Base-by-base conservation (phyloP, 2,888 invertebrate genomes). In the Aphrophora alni region DNA sequence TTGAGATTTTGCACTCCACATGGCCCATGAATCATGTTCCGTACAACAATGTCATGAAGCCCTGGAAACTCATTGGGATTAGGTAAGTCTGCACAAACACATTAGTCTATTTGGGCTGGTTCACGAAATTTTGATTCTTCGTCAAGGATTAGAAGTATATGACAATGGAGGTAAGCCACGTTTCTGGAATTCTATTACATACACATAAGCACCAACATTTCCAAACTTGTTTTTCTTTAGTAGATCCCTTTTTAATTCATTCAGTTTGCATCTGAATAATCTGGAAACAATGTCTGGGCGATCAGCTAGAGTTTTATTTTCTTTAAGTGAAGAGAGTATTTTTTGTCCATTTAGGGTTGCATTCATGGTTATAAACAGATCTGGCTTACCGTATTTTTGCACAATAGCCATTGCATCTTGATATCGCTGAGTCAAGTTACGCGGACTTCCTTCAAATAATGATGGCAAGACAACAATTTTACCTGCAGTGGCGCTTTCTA, bases 161-260 rank as follows among this genome's bases (percentile, higher is more conserved):
- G 3, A 33, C 8, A 33, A 33, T 33, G 33, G n/a, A 33, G 33
- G 33, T 33, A 33, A 8, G 33, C 33, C 33, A 73, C 73, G 28
- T 71, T 82, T 82, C 59, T 82, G 82, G 44, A 81, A 81, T 71
- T 82, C 81, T 7, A 82, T 68, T 0, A 38, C 28, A 71, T 81
- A 82, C 1, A 82, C 69, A 51, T 59, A 80, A 12, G 82, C 74
- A 28, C n/a, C 38, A 5, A 81, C 72, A 0, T n/a, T 33, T 17
- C 82, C 82, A 17, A 82, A 80, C 0, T 75, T 8, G 33, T 33
- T 38, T 12, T 80, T 14, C 5, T 69, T 72, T 5, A 68, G 68
- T 68, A 68, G 68, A 68, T 68, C 24, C 68, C 68, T n/a, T 68
- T 68, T 68, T 68, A 68, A 68, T 68, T 68, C 68, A 68, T 68